Evolutionary conservation across 2,888 invertebrate species (phyloP).

Genomic region (Sarcophaga carnaria): DNA sequence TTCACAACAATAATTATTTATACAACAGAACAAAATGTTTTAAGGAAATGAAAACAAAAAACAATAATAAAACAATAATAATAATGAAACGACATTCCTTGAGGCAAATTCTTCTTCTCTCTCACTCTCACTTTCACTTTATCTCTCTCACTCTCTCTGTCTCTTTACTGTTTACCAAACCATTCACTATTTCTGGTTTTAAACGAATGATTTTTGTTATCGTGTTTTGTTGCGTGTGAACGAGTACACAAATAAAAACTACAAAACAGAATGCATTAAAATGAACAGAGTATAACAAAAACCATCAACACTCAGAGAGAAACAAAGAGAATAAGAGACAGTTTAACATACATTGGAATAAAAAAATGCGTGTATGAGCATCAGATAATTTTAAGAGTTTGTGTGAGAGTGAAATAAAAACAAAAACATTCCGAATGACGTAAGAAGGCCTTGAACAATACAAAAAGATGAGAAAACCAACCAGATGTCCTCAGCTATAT

Average conservation of each 20-base stretch:
- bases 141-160: neutral
- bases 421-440: conserved; percentile 23
- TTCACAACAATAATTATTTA: conserved; percentile 29
- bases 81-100: conserved; percentile 16
- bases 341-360: no score
- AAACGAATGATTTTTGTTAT: conserved; percentile 4
- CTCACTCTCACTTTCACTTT: conserved; percentile 25
- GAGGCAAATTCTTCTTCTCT: conserved; percentile 21
- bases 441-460: conserved; percentile 29
- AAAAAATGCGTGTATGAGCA: neutral
- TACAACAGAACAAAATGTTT: conserved; percentile 4
- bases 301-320: neutral
- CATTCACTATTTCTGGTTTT: conserved; percentile 48
- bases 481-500: conserved; percentile 15
- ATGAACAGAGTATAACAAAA: neutral
- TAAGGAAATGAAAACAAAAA: conserved; percentile 9
- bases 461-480: neutral
- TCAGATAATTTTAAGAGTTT: neutral
- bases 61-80: conserved; percentile 5
- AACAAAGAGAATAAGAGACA: neutral
- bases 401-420: neutral
- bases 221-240: neutral
- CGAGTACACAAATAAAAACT: neutral
- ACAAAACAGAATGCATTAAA: neutral
- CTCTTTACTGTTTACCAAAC: conserved; percentile 22